phyloP scores from a whole-genome alignment of 2,888 invertebrate genomes.

The Drosophila fungiperda region DNA sequence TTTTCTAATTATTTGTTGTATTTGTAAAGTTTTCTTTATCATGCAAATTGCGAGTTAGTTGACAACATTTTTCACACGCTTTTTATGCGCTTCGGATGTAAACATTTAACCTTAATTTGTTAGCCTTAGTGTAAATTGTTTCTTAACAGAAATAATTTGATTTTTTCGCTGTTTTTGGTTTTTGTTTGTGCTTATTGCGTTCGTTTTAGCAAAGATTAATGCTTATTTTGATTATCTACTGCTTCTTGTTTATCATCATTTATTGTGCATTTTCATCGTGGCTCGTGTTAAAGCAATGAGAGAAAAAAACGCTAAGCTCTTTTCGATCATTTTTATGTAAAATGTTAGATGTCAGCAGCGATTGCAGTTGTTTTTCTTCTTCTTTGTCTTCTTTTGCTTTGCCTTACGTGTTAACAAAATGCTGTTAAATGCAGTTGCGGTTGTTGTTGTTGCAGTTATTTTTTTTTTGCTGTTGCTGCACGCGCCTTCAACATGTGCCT shows the following conservation, averaged over 20 bases:
- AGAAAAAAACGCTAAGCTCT: slow-evolving; percentile 43
- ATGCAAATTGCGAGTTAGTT: slow-evolving; percentile 69
- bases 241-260: slow-evolving; percentile 23
- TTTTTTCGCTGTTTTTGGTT: neutral
- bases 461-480: slow-evolving; percentile 34
- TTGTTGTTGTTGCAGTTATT: slow-evolving; percentile 15
- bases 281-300: slow-evolving; percentile 35
- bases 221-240: slow-evolving; percentile 12
- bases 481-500: slow-evolving; percentile 25
- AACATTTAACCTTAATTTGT: slow-evolving; percentile 72
- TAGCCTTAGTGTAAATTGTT: slow-evolving; percentile 22
- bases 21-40: slow-evolving; percentile 56
- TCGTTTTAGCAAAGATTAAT: slow-evolving; percentile 13
- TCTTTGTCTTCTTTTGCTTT: slow-evolving; percentile 24
- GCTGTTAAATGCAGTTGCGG: slow-evolving; percentile 20
- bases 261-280: slow-evolving; percentile 22
- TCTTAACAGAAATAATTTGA: neutral
- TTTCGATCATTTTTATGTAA: slow-evolving; percentile 19
- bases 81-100: slow-evolving; percentile 75
- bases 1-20: slow-evolving; percentile 59
- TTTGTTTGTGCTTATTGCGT: slow-evolving; percentile 11
- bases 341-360: slow-evolving; percentile 19
- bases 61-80: slow-evolving; percentile 74
- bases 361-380: slow-evolving; percentile 12
- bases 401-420: slow-evolving; percentile 43